These are phyloP conservation scores for Paedocypris micromegethes DNA, from an alignment of 2,797 vertebrate genomes.

Conservation along the genomic window DNA sequence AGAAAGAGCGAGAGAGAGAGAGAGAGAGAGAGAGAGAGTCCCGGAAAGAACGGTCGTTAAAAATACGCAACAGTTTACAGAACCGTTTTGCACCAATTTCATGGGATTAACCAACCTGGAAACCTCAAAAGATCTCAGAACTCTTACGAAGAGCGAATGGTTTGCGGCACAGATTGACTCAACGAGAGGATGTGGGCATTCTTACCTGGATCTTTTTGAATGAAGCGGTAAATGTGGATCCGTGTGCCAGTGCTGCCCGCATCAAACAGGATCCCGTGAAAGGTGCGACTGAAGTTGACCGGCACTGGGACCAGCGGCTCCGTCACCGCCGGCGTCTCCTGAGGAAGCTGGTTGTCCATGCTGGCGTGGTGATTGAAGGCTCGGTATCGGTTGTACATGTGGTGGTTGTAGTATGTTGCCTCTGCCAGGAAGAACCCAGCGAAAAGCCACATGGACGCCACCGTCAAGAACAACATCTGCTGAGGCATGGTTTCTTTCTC, in stretches of 20 bases:
- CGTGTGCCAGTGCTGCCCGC: slow-evolving; percentile 96
- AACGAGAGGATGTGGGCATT: slow-evolving; percentile 42
- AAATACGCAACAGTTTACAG: slow-evolving; percentile 40
- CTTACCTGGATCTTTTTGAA: slow-evolving; percentile 86
- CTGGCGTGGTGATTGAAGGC: slow-evolving; percentile 65
- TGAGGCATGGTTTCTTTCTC: slow-evolving; percentile 59
- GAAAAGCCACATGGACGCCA: slow-evolving; percentile 65
- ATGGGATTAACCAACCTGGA: too few relatives aligned
- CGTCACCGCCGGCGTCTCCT: slow-evolving; percentile 61
- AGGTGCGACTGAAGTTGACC: slow-evolving; percentile 65
- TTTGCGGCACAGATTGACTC: slow-evolving; percentile 1
- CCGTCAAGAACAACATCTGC: slow-evolving; percentile 58
- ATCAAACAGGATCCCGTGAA: slow-evolving; percentile 96
- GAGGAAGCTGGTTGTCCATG: slow-evolving; percentile 72
- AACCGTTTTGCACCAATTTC: slow-evolving; percentile 25
- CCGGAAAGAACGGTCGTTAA: slow-evolving; percentile 37
- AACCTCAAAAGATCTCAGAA: too few relatives aligned
- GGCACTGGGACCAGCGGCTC: slow-evolving; percentile 58
- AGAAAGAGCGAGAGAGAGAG: slow-evolving; percentile 7
- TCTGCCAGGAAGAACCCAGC: slow-evolving; percentile 64
- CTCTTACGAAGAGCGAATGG: not conserved
- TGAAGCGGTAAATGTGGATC: slow-evolving; percentile 96
- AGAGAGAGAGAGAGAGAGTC: slow-evolving; percentile 19
- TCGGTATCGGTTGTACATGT: slow-evolving; percentile 67
- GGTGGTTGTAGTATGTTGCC: slow-evolving; percentile 72